Conservation (phyloP, 2,888 invertebrate species). For the Zygaena filipendulae region DNA sequence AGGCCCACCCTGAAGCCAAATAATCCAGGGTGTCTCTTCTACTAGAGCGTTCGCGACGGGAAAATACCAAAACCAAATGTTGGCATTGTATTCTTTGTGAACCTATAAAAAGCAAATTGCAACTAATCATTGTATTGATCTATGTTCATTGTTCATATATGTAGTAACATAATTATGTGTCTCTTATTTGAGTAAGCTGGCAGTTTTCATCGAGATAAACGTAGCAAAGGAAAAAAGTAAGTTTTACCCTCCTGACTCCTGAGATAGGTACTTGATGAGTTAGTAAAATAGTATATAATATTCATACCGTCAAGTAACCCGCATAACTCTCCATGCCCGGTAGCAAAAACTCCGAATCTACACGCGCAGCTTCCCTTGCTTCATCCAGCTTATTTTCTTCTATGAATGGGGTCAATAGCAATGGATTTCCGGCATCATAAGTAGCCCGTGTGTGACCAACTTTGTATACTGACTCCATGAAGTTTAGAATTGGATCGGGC, state of each 20-base stretch:
- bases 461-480: constrained; percentile 49
- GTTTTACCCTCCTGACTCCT: too few species aligned
- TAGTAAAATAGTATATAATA: too few species aligned
- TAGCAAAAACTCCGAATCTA: constrained; percentile 41
- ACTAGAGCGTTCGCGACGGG: constrained; percentile 69
- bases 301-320: constrained; percentile 51
- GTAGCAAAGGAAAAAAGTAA: too few species aligned
- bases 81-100: constrained; percentile 79
- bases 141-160: too few species aligned
- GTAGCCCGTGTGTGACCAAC: constrained; percentile 28
- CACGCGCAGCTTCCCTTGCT: constrained; percentile 53
- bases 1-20: constrained; percentile 72
- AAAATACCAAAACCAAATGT: constrained; percentile 90
- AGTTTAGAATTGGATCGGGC: constrained; percentile 49
- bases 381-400: constrained; percentile 59
- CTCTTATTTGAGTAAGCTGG: background rate
- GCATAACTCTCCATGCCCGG: constrained; percentile 61
- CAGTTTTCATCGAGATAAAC: constrained; percentile 2
- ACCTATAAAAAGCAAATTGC: constrained; percentile 59
- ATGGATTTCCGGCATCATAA: constrained; percentile 53
- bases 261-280: too few species aligned
- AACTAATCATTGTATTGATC: too few species aligned
- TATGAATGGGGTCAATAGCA: constrained; percentile 66
- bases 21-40: constrained; percentile 63
- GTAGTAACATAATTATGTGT: background rate